These are phyloP conservation scores for Mycogona germanica DNA, from an alignment of 2,888 invertebrate species.

Conservation along the genomic window DNA sequence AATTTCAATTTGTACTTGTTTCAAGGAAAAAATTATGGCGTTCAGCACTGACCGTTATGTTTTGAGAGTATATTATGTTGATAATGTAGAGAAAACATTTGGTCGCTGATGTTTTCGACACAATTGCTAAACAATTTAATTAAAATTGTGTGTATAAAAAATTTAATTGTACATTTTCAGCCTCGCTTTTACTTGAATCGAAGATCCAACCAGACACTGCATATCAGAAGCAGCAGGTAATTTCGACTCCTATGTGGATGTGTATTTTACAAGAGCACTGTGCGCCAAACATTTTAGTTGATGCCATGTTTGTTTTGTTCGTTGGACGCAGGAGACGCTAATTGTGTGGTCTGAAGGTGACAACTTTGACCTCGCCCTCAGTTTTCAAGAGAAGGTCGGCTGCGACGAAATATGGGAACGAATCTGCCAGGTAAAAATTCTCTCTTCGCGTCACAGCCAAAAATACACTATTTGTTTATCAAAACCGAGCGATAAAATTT, in stretches of 20 bases:
- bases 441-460: too few relatives aligned
- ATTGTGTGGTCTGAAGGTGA: slow-evolving; percentile 99
- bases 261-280: not conserved
- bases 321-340: slow-evolving; percentile 85
- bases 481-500: not conserved
- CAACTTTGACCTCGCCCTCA: slow-evolving; percentile 95
- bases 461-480: slow-evolving; percentile 22
- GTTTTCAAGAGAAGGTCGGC: slow-evolving; percentile 99
- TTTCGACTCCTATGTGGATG: not conserved
- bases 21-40: too few relatives aligned
- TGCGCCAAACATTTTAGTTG: not conserved
- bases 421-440: slow-evolving; percentile 78
- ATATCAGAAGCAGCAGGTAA: slow-evolving; percentile 95
- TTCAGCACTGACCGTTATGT: too few relatives aligned
- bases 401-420: slow-evolving; percentile 99
- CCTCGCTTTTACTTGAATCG: slow-evolving; percentile 83
- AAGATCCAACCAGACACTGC: slow-evolving; percentile 97
- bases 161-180: slow-evolving; percentile 31
- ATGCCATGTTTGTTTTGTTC: slow-evolving; percentile 23
- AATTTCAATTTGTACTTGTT: too few relatives aligned
- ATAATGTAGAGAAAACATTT: too few relatives aligned
- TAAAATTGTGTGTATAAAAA: not conserved
- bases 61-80: too few relatives aligned
- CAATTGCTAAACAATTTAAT: not conserved
- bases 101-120: too few relatives aligned